Evolutionary conservation across 2,888 invertebrate genomes (phyloP).

Genomic region (Nipponacmea schrenckii): DNA sequence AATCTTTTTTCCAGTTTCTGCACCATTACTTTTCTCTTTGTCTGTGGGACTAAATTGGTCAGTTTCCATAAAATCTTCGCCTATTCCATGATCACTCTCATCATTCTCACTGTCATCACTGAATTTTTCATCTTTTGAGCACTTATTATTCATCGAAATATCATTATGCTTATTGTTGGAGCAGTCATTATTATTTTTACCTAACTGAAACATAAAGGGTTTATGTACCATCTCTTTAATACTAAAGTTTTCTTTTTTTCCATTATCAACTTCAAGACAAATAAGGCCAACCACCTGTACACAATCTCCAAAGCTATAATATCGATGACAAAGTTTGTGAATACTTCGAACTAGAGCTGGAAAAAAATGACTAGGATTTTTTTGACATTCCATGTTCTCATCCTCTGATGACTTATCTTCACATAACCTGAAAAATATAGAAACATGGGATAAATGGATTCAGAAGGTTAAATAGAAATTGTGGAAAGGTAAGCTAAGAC

Average conservation of each 20-base stretch:
- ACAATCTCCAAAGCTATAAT: conserved; percentile 33
- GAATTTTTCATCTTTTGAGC: not conserved
- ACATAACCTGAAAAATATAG: not conserved
- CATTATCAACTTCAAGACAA: conserved; percentile 35
- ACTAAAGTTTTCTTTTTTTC: conserved; percentile 33
- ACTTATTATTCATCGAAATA: conserved; percentile 10
- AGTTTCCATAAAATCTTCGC: not conserved
- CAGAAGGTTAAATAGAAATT: no score
- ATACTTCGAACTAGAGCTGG: not conserved
- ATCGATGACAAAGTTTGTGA: conserved; percentile 27
- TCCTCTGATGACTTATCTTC: not conserved
- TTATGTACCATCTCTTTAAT: conserved; percentile 29
- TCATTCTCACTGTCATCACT: not conserved
- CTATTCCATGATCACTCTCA: conserved; percentile 8
- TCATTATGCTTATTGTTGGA: conserved; percentile 11
- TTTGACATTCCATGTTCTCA: not conserved
- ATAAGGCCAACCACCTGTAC: conserved; percentile 35
- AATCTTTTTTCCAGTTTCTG: not conserved
- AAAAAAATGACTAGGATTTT: not conserved
- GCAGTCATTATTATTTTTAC: conserved; percentile 14
- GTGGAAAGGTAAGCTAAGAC: no score
- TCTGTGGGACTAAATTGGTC: not conserved
- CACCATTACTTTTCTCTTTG: not conserved
- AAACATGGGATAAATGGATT: no score
- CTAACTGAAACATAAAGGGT: conserved; percentile 18